Evolutionary conservation across 1,140 invertebrate genomes (phyloP), one percentile per base, ranked within the genome.

Genomic region (Drosophila littoralis): DNA sequence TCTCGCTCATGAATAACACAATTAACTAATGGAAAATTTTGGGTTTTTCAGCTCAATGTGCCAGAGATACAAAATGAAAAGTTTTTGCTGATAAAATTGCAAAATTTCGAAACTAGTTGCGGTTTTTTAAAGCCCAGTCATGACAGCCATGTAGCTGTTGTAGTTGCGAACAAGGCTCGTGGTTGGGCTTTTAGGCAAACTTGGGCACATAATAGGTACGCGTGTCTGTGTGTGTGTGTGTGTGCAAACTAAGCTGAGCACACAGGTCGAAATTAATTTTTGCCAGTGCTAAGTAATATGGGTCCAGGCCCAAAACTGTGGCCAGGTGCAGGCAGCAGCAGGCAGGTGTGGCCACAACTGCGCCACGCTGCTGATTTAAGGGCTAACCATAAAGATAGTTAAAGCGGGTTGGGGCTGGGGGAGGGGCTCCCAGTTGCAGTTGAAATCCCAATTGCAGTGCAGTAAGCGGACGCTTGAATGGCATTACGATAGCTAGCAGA

Each of bases 221-320:
- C 17, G 48, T 6, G 13, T 48, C 52, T 43, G 13, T 51, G 12
- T 15, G 51, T 51, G 46, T 45, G 57, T 50, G 52, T 50, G 33
- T 33, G 38, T 55, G 45, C 52, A 75, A 58, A 75, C 66, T 52
- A 13, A 50, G 42, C 36, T 66, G 38, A 36, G 63, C 42, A 70
- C 22, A 28, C 22, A 28, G 22, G 22, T 28, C 22, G 38, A 80
- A 83, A 83, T 84, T 83, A 83, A 83, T 83, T 83, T 84, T 67
- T 59, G 52, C 67, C 54, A 33, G 65, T 51, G 67, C 48, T 58
- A 84, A 67, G 73, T 69, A 75, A 69, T 52, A 13, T n/a, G 33
- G 36, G 28, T 7, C 5, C 22, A 57, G 51, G 61, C 22, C 46
- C 36, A 10, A 42, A 40, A 40, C 15, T 15, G 22, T 33, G 22